A percentile compares a stretch with the other conserved stretches of the same genome.
Conservation (phyloP, 1,140 invertebrate species). For the Heliconius eleuchia region DNA sequence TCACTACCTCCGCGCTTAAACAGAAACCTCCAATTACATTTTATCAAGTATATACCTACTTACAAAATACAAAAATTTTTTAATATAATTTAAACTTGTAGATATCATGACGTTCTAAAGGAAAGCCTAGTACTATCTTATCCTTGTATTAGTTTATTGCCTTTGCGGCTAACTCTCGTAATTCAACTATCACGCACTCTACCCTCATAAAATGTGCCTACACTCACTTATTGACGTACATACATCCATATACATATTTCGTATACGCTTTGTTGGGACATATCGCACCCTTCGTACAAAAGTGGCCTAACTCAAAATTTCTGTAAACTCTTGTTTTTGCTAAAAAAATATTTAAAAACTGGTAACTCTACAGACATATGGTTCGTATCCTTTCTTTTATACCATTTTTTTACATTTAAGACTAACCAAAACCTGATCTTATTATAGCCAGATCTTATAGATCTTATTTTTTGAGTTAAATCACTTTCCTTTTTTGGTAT, state of each 20-base stretch:
- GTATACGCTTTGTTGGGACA: neutral
- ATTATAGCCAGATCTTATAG: too few species aligned
- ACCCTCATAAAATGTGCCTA: constrained; percentile 27
- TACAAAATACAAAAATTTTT: neutral
- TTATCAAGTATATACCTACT: neutral
- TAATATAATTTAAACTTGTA: constrained; percentile 8
- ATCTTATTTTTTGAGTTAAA: too few species aligned
- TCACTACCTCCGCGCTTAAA: too few species aligned
- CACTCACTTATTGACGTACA: constrained; percentile 8
- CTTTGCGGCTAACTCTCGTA: constrained; percentile 16
- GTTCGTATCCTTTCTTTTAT: too few species aligned
- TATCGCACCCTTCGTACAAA: neutral
- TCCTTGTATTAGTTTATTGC: constrained; percentile 8
- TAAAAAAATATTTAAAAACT: too few species aligned
- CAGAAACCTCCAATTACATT: too few species aligned
- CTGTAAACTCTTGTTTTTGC: too few species aligned
- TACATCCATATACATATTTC: neutral
- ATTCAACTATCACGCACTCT: constrained; percentile 19
- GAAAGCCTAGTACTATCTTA: neutral
- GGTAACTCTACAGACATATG: too few species aligned
- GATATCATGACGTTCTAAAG: neutral
- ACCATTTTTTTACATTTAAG: too few species aligned
- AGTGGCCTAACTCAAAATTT: neutral
- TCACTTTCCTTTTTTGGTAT: too few species aligned
- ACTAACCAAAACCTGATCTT: too few species aligned